Base-by-base conservation (phyloP, 2,113 vertebrate species). In the Chionodraco myersi region DNA sequence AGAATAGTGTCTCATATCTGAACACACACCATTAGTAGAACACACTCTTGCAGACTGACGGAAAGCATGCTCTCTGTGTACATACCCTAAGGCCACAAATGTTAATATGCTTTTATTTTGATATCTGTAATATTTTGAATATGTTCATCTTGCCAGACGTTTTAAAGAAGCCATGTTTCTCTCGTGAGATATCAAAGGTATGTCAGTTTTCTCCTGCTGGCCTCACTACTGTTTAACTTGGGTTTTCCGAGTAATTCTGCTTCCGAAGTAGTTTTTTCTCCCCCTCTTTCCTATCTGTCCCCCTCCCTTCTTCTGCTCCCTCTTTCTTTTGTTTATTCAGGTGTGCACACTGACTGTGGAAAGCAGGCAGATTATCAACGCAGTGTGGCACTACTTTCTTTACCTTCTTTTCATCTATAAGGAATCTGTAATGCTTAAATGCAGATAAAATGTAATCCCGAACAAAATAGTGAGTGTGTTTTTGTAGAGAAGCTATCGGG, bases 271-370 rank as follows among this genome's bases (percentile, higher is more conserved):
- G 72, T 77, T 84, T 76, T 72, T 30, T 58, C 68, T 58, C 68
- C 45, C 66, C 56, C 72, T 47, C 2, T 60, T 73, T 72, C 80
- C 82, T 56, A 71, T 72, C 63, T 49, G 57, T 13, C 62, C 82
- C 41, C 61, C 53, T 78, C 80, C 83, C 64, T 82, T 51, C 64
- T 78, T 75, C 87, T 66, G 76, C 86, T 85, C 87, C 85, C 51
- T 78, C 71, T 63, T 74, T 75, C 87, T 74, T 52, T 75, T 95
- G 92, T 94, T 95, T 94, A 85, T 93, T 94, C 93, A 95, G 94
- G 93, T 94, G 94, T 88, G 84, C 51, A 45, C 72, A 47, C 58
- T 81, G 54, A 67, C 80, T 51, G 74, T 47, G 61, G 44, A 87
- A 48, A 65, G 63, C 60, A 69, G 67, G 70, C 74, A 51, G 56